phyloP scores from a whole-genome alignment of 2,888 invertebrate species.

The Lypha dubia region DNA sequence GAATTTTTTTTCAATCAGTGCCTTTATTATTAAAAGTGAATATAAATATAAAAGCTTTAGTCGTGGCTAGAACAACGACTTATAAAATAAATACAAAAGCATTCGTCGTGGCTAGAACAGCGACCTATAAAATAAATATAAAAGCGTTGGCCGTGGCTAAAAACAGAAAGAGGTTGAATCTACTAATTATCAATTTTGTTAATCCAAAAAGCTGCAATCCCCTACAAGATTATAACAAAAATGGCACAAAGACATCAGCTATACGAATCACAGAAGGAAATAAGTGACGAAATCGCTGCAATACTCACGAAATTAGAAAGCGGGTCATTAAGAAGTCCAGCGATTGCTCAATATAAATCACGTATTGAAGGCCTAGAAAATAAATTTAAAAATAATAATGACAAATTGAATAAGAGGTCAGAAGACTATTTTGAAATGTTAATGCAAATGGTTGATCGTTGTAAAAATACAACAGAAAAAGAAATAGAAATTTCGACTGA shows the following conservation, averaged over 20 bases:
- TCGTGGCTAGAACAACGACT: not conserved
- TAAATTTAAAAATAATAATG: too few relatives aligned
- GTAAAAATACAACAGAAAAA: not conserved
- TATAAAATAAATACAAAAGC: not conserved
- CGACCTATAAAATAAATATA: not conserved
- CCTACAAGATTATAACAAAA: too few relatives aligned
- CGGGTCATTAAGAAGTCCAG: not conserved
- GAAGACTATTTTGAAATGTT: not conserved
- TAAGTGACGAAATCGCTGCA: not conserved
- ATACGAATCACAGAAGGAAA: not conserved
- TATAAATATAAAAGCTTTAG: not conserved
- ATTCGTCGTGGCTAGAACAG: not conserved
- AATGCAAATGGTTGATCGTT: not conserved
- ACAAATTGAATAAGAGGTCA: too few relatives aligned
- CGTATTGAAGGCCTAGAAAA: too few relatives aligned
- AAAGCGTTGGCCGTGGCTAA: too few relatives aligned
- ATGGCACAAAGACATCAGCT: slow-evolving; percentile 1
- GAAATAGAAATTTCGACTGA: not conserved
- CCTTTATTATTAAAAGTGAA: not conserved
- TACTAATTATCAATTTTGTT: too few relatives aligned
- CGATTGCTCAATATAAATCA: too few relatives aligned
- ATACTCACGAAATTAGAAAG: not conserved
- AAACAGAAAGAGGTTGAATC: too few relatives aligned
- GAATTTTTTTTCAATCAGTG: not conserved
- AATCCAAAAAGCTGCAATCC: too few relatives aligned